Percentiles rank a stretch among this genome's conserved stretches.
phyloP scores from a whole-genome alignment of 2,113 vertebrate species.

The Ifrita kowaldi region DNA sequence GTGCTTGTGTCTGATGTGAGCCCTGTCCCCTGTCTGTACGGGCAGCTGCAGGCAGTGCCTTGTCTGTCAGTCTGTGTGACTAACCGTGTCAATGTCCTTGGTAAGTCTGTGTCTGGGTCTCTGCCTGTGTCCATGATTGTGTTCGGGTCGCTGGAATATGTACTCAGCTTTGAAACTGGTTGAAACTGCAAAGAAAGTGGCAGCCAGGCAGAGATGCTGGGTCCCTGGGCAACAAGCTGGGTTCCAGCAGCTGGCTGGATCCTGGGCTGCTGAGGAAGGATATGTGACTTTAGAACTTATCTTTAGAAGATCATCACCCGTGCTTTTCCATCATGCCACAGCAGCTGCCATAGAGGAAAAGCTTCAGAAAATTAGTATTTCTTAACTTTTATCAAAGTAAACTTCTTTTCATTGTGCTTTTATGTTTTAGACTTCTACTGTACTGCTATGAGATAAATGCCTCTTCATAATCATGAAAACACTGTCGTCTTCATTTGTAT shows the following conservation, averaged over 20 bases:
- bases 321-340: not conserved
- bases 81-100: accelerated
- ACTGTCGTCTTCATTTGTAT: not conserved
- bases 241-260: not conserved
- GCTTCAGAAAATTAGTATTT: not conserved
- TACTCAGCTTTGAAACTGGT: not conserved
- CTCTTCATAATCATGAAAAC: not conserved
- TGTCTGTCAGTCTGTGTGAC: not conserved
- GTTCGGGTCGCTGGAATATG: no score
- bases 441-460: not conserved
- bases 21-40: accelerated
- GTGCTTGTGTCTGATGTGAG: not conserved
- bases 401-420: not conserved
- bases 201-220: accelerated
- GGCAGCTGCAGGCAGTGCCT: accelerated
- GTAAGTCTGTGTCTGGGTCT: no score
- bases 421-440: not conserved
- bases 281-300: not conserved
- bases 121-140: accelerated
- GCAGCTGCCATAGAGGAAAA: not conserved
- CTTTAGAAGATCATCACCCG: not conserved
- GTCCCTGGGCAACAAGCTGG: no score
- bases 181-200: not conserved
- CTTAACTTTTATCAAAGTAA: not conserved
- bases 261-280: not conserved